These are phyloP conservation scores for Cerastis leucographa DNA, from an alignment of 2,888 invertebrate species.

Conservation along the genomic window DNA sequence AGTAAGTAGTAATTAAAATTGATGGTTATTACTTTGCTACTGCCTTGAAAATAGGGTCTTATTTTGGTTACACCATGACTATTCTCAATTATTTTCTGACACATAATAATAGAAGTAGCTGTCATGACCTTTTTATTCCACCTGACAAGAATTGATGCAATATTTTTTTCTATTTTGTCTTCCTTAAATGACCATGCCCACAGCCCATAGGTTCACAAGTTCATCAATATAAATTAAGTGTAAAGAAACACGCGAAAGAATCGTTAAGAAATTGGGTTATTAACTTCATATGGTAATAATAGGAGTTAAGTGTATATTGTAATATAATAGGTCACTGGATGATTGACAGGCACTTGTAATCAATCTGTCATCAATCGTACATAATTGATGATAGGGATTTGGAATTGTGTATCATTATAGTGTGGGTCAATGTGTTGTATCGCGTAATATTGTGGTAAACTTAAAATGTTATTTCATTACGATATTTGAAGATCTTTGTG, in stretches of 20 bases:
- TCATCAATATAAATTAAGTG: conserved; percentile 7
- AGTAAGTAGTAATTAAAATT: not conserved
- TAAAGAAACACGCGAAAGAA: conserved; percentile 38
- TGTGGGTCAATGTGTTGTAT: conserved; percentile 4
- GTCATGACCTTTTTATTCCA: conserved; percentile 1
- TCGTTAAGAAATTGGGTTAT: conserved; percentile 35
- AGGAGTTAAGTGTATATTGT: conserved; percentile 9
- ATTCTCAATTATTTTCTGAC: not conserved
- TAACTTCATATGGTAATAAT: conserved; percentile 7
- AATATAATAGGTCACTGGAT: conserved; percentile 15
- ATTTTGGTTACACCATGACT: not conserved
- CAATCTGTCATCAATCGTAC: conserved; percentile 22
- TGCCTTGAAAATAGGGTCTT: not conserved
- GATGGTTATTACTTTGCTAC: not conserved
- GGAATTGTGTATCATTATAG: conserved; percentile 17
- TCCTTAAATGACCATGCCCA: not conserved
- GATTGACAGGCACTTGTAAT: conserved; percentile 34
- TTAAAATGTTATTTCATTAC: not conserved
- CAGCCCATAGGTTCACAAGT: not conserved
- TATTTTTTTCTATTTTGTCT: not conserved
- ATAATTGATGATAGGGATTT: conserved; percentile 28
- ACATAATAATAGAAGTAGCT: not conserved
- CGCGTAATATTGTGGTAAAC: not conserved
- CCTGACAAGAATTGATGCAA: not conserved
- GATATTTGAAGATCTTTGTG: not conserved